Evolutionary conservation across 1,140 invertebrate species (phyloP).

Genomic region (Microplitis mediator): DNA sequence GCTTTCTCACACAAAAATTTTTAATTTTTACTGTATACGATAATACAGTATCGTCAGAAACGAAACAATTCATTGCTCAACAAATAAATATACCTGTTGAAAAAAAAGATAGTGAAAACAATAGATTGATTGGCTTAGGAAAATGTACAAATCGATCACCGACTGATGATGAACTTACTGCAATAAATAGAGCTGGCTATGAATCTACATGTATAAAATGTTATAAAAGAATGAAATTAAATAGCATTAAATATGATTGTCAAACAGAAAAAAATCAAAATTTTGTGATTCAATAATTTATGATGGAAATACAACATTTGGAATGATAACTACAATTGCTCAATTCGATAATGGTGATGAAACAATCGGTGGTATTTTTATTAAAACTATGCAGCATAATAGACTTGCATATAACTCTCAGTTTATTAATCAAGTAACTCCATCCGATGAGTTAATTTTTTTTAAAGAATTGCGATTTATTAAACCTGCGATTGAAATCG

Average conservation of each 20-base stretch:
- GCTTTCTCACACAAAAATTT: background rate
- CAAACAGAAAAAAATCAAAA: background rate
- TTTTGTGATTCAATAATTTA: conserved; percentile 16
- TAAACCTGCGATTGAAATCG: background rate
- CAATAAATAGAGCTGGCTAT: background rate
- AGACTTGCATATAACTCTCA: conserved; percentile 1
- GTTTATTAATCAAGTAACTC: conserved; percentile 1
- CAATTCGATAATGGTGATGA: background rate
- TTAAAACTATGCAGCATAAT: background rate
- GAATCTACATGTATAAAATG: background rate
- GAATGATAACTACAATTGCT: background rate
- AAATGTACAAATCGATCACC: background rate
- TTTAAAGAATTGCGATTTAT: background rate
- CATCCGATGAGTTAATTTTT: background rate
- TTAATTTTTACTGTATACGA: background rate
- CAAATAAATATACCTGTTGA: background rate
- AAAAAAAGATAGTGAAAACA: background rate
- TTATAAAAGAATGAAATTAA: background rate
- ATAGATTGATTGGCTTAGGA: background rate
- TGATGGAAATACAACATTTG: background rate
- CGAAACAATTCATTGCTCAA: background rate
- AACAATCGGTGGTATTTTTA: conserved; percentile 5
- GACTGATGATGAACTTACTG: background rate
- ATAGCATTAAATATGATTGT: background rate
- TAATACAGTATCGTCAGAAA: too few species aligned